Conservation (phyloP, 2,113 vertebrate genomes). For the Trinectes maculatus region DNA sequence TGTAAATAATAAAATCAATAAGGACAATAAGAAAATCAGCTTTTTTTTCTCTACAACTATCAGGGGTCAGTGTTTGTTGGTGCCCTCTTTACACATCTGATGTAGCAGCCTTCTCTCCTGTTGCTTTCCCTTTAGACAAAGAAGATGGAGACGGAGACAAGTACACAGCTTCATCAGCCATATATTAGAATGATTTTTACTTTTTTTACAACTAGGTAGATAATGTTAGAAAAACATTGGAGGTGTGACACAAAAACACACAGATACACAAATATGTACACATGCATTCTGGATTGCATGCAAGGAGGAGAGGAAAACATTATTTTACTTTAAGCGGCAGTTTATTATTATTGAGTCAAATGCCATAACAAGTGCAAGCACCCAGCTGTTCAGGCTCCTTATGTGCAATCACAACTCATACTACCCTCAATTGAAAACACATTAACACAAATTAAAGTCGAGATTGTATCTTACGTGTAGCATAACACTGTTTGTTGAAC, state of each 20-base stretch:
- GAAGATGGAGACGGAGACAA: not conserved
- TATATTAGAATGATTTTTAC: no score
- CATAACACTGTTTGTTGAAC: slow-evolving; percentile 63
- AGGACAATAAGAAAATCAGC: no score
- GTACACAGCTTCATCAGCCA: slow-evolving; percentile 10
- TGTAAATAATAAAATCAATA: no score
- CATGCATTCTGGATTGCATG: not conserved
- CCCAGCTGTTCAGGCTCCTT: slow-evolving; percentile 41
- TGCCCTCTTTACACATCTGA: slow-evolving; percentile 1
- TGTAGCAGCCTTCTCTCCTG: slow-evolving; percentile 1
- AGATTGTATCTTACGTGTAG: slow-evolving; percentile 40
- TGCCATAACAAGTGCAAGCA: not conserved
- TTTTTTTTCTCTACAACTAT: no score
- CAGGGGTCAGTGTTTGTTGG: no score
- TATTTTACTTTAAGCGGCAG: slow-evolving; percentile 12
- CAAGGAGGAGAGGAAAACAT: not conserved
- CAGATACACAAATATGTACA: not conserved
- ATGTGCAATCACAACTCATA: slow-evolving; percentile 28
- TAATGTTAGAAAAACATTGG: slow-evolving; percentile 32
- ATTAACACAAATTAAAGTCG: slow-evolving; percentile 49
- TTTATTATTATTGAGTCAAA: slow-evolving; percentile 44
- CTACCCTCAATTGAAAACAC: slow-evolving; percentile 40
- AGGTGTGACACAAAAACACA: not conserved
- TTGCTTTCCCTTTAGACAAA: slow-evolving; percentile 38
- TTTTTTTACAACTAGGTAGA: no score